Evolutionary conservation across 2,888 invertebrate species (phyloP).

Genomic region (Zelleria hepariella): DNA sequence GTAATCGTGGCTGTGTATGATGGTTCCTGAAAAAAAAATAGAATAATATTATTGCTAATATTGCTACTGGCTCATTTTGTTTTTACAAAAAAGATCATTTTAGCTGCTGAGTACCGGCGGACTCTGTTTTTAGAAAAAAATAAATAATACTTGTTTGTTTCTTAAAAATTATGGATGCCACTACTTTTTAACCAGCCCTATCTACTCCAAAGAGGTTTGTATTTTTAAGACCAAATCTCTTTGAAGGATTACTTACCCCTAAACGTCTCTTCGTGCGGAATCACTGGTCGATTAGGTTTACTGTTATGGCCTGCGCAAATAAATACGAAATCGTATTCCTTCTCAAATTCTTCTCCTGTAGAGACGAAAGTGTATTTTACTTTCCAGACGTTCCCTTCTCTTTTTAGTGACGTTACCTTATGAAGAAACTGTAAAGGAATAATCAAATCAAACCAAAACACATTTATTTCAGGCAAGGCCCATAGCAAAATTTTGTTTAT

Average conservation of each 20-base stretch:
- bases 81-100: neutral
- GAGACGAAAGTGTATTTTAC: constrained; percentile 38
- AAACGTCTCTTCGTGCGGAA: constrained; percentile 43
- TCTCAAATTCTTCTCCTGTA: constrained; percentile 41
- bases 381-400: constrained; percentile 38
- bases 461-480: too few species aligned
- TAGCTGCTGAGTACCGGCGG: too few species aligned
- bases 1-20: constrained; percentile 76
- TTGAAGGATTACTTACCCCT: constrained; percentile 32
- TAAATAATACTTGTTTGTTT: neutral
- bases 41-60: neutral
- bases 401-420: constrained; percentile 39
- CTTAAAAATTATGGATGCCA: too few species aligned
- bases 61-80: neutral
- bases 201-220: neutral
- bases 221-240: neutral
- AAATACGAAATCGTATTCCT: constrained; percentile 75
- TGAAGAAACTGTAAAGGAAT: constrained; percentile 39
- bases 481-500: too few species aligned
- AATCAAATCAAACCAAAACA: too few species aligned
- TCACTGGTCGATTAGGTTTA: constrained; percentile 44
- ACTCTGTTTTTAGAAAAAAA: neutral
- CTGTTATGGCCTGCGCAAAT: constrained; percentile 77
- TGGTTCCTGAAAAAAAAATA: constrained; percentile 41
- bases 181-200: neutral